phyloP scores from a whole-genome alignment of 2,888 invertebrate genomes.

The Alloscopus bannaensis region DNA sequence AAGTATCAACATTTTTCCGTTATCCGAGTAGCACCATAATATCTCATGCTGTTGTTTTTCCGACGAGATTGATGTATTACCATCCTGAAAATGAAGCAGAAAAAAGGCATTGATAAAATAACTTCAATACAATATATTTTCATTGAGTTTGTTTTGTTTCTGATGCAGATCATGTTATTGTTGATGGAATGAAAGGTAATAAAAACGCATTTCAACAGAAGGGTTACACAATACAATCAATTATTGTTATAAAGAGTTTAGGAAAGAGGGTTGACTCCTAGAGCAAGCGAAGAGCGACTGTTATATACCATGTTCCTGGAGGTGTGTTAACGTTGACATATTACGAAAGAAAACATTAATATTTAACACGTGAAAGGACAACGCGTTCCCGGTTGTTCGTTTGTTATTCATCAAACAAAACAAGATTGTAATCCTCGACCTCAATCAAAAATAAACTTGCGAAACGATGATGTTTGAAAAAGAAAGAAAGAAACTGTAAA shows the following conservation, averaged over 20 bases:
- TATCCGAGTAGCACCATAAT: slow-evolving; percentile 49
- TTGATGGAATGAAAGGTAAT: slow-evolving; percentile 30
- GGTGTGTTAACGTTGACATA: slow-evolving; percentile 31
- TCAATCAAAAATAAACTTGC: slow-evolving; percentile 32
- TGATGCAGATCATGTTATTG: slow-evolving; percentile 29
- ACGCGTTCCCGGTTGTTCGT: slow-evolving; percentile 38
- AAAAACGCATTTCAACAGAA: slow-evolving; percentile 46
- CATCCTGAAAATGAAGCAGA: slow-evolving; percentile 19
- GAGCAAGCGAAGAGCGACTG: slow-evolving; percentile 17
- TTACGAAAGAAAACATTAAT: slow-evolving; percentile 12
- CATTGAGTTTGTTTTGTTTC: slow-evolving; percentile 35
- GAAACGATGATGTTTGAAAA: slow-evolving; percentile 28
- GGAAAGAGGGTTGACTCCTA: too few relatives aligned
- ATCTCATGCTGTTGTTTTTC: slow-evolving; percentile 36
- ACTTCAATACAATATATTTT: slow-evolving; percentile 24
- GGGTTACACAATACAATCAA: slow-evolving; percentile 13
- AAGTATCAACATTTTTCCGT: slow-evolving; percentile 40
- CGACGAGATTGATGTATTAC: background rate
- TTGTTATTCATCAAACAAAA: slow-evolving; percentile 24
- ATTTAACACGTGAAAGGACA: slow-evolving; percentile 9
- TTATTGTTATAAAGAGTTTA: too few relatives aligned
- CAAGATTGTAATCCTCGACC: slow-evolving; percentile 48
- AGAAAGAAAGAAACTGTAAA: slow-evolving; percentile 47
- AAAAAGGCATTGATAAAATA: too few relatives aligned
- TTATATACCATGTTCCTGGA: slow-evolving; percentile 1